phyloP scores from a whole-genome alignment of 2,888 invertebrate species.

The Tholera decimalis region DNA sequence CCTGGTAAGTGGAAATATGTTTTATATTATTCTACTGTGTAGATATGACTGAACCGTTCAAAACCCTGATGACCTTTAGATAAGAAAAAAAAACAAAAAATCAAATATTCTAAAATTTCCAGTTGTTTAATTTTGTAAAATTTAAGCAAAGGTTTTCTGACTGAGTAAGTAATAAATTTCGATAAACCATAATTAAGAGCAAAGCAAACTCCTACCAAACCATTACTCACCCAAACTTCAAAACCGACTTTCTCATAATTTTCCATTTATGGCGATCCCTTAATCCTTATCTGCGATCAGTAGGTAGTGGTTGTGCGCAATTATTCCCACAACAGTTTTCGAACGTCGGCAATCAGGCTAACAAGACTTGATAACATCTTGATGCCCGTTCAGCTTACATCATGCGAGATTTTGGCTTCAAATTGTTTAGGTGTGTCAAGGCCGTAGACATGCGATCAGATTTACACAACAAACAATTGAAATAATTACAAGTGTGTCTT shows the following conservation, averaged over 20 bases:
- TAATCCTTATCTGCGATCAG: constrained; percentile 40
- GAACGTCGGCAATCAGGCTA: constrained; percentile 54
- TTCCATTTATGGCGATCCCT: constrained; percentile 40
- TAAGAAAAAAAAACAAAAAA: no score
- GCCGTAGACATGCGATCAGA: constrained; percentile 66
- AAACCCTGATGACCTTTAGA: not conserved
- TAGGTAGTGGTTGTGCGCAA: constrained; percentile 26
- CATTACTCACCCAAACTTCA: constrained; percentile 17
- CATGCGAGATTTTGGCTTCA: constrained; percentile 64
- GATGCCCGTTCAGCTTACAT: constrained; percentile 62
- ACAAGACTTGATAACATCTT: constrained; percentile 63
- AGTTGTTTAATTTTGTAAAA: no score
- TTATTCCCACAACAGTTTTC: constrained; percentile 44
- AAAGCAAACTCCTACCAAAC: not conserved
- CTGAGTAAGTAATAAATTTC: not conserved
- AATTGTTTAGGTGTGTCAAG: constrained; percentile 77
- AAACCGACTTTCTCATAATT: constrained; percentile 39
- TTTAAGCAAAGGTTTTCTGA: not conserved
- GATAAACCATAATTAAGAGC: not conserved
- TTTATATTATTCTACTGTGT: not conserved
- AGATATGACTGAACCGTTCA: not conserved
- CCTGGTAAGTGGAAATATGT: constrained; percentile 94
- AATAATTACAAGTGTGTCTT: constrained; percentile 33
- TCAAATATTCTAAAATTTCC: no score
- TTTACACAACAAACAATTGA: constrained; percentile 69